phyloP scores from a whole-genome alignment of 2,113 vertebrate species.

The Nansenia antarctica region DNA sequence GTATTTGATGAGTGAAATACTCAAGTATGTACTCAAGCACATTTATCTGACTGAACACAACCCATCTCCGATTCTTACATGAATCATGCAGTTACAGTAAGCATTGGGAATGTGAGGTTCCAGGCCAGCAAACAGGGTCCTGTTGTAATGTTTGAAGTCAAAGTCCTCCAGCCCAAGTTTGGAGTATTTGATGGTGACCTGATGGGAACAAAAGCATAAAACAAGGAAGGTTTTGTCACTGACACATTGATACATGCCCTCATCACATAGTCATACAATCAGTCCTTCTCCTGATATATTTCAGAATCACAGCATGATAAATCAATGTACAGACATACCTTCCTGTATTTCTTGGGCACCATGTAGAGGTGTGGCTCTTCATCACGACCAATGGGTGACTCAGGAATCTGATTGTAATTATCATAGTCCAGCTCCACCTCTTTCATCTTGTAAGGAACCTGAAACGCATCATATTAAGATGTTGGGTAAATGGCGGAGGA shows the following conservation, averaged over 20 bases:
- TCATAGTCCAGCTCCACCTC: constrained; percentile 92
- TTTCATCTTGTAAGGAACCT: constrained; percentile 96
- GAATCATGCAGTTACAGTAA: constrained; percentile 99
- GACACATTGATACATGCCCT: neutral
- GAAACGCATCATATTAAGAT: constrained; percentile 11
- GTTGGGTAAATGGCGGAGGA: too few relatives aligned
- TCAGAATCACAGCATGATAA: neutral
- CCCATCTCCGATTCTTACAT: constrained; percentile 71
- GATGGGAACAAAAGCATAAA: neutral
- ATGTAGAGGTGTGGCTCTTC: constrained; percentile 95
- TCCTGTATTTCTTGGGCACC: constrained; percentile 97
- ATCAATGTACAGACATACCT: constrained; percentile 74
- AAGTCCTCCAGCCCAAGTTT: constrained; percentile 97
- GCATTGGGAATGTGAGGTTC: constrained; percentile 99
- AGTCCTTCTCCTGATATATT: neutral
- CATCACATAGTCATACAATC: neutral
- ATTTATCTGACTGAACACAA: neutral
- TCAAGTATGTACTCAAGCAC: neutral
- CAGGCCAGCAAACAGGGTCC: constrained; percentile 93
- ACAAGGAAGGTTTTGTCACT: neutral
- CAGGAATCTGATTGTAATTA: constrained; percentile 92
- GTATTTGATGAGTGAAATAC: neutral
- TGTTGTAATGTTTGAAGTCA: constrained; percentile 99
- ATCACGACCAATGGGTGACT: constrained; percentile 92
- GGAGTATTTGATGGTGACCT: constrained; percentile 99